Base-by-base conservation (phyloP, 2,888 invertebrate genomes). In the Sinotaia quadrata region DNA sequence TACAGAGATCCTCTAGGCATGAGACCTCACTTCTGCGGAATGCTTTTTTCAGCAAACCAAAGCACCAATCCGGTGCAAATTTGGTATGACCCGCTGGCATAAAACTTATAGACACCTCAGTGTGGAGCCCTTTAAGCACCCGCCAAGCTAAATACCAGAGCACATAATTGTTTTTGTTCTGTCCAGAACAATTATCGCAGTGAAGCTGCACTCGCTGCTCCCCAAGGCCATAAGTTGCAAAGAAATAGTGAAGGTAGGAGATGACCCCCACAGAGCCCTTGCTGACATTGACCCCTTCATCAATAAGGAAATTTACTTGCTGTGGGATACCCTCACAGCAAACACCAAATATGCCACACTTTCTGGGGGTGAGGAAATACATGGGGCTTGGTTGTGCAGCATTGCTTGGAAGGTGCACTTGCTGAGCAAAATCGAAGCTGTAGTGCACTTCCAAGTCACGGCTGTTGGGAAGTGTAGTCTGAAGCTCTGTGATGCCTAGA, bases 341-440 rank as follows among this genome's bases (percentile, higher is more conserved):
- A 2, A 79, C 52, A 8, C 76, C 77, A 73, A 79, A 80, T 10
- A 76, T 47, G 15, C 73, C 73, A 69, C 76, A 78, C 59, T 78
- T 78, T 49, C 80, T 67, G 4, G 77, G 78, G 2, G 73, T 74
- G 31, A 71, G 67, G 52, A 80, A 80, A 41, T 71, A 76, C 0
- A 80, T 62, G 31, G 78, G 78, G 18, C 81, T 78, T n/a, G 78
- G 78, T 67, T 79, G 77, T 31, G 72, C 69, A n/a, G 78, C 75
- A 57, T 79, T 71, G 31, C 67, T 73, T 0, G 76, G 79, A 49
- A 71, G 76, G 47, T 73, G 69, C 10, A 79, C 69, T 52, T 78
- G 77, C 49, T 79, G 79, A 21, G 76, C 75, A 74, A 71, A 78
- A 41, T 78, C 78, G 71, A 76, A 78, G n/a, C 61, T 65, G 41